Evolutionary conservation across 2,113 vertebrate species (phyloP).

Genomic region (Pangasianodon gigas): DNA sequence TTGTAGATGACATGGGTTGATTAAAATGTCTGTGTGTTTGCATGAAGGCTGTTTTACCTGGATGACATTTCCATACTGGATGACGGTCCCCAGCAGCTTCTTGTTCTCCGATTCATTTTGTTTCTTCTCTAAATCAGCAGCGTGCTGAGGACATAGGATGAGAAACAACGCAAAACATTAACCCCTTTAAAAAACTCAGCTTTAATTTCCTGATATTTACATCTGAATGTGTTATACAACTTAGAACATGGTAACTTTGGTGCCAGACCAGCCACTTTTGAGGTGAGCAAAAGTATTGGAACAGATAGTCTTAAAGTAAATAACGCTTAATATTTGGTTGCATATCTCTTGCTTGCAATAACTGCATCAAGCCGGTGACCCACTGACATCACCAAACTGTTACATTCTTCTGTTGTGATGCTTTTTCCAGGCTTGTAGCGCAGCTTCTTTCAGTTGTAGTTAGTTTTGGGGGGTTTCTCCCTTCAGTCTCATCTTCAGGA

Average conservation of each 20-base stretch:
- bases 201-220: not conserved
- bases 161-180: not conserved
- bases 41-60: slow-evolving; percentile 73
- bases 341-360: not conserved
- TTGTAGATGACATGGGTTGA: not conserved
- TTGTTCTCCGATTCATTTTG: slow-evolving; percentile 97
- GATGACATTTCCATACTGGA: slow-evolving; percentile 95
- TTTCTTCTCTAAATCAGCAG: slow-evolving; percentile 96
- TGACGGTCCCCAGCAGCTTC: slow-evolving; percentile 91
- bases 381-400: not conserved
- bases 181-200: not conserved
- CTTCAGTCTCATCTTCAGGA: not conserved
- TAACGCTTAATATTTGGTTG: not conserved
- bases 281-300: not conserved
- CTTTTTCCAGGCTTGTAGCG: not conserved
- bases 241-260: not conserved
- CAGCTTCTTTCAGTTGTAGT: not conserved
- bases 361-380: not conserved
- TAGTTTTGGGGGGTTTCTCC: not conserved
- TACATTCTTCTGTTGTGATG: not conserved
- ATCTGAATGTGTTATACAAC: not conserved
- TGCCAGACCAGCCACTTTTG: not conserved
- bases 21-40: not conserved
- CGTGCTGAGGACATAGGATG: slow-evolving; percentile 77
- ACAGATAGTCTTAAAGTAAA: not conserved